Evolutionary conservation across 2,888 invertebrate species (phyloP).

Genomic region (Esperia sulphurella): DNA sequence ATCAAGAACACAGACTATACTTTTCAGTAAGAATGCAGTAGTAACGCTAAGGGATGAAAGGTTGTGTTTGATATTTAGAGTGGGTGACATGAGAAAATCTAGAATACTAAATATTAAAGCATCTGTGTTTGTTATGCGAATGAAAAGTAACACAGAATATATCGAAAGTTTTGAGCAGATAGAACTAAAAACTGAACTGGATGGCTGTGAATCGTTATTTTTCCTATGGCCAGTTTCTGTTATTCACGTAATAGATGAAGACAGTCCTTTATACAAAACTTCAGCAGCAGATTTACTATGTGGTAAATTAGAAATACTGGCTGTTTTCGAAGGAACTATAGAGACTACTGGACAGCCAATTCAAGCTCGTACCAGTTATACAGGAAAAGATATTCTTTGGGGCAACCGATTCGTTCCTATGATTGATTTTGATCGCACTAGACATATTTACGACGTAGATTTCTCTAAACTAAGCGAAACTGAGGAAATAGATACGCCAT

Average conservation of each 20-base stretch:
- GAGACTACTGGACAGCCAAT: conserved; percentile 93
- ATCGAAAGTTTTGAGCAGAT: conserved; percentile 89
- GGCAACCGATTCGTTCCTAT: conserved; percentile 91
- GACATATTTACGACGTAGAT: conserved; percentile 89
- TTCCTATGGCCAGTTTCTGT: conserved; percentile 98
- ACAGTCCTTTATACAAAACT: conserved; percentile 92
- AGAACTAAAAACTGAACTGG: conserved; percentile 86
- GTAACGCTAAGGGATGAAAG: conserved; percentile 92
- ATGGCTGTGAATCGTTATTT: conserved; percentile 93
- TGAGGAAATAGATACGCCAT: conserved; percentile 89
- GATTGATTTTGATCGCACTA: conserved; percentile 85
- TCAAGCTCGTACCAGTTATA: conserved; percentile 90
- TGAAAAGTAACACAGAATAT: conserved; percentile 87
- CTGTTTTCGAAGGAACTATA: conserved; percentile 92
- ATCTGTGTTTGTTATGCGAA: conserved; percentile 89
- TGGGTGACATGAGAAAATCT: conserved; percentile 96
- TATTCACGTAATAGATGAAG: conserved; percentile 91
- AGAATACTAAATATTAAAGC: conserved; percentile 96
- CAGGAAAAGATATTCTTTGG: conserved; percentile 90
- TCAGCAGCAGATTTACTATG: conserved; percentile 92
- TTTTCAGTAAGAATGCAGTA: conserved; percentile 94
- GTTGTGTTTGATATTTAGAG: conserved; percentile 92
- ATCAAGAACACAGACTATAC: conserved; percentile 93
- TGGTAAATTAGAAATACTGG: conserved; percentile 92
- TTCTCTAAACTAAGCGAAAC: conserved; percentile 93